Conservation (phyloP, 2,797 vertebrate genomes). For the Lepus oiostolus region DNA sequence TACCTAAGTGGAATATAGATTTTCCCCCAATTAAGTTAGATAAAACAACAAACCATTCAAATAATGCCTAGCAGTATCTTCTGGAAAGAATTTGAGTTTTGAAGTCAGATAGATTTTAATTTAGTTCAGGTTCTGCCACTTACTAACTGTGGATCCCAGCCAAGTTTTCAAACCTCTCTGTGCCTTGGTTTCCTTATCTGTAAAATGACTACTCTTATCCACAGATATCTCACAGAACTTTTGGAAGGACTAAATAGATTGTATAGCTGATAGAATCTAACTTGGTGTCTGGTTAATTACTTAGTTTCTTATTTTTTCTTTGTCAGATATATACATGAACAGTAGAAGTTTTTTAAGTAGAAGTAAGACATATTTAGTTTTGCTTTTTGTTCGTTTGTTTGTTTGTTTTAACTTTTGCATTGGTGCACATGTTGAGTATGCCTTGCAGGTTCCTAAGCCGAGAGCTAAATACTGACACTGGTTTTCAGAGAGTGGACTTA, state of each 20-base stretch:
- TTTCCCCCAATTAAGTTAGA: background rate
- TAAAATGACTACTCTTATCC: background rate
- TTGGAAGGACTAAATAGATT: background rate
- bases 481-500: background rate
- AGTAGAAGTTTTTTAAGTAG: background rate
- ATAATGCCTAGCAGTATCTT: background rate
- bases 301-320: background rate
- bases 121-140: background rate
- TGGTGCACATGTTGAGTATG: background rate
- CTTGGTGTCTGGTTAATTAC: background rate
- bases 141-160: background rate
- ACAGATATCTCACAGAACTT: background rate
- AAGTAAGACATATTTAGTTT: background rate
- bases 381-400: background rate
- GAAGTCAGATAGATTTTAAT: background rate
- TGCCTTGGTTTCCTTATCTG: background rate
- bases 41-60: background rate
- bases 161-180: background rate
- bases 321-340: background rate
- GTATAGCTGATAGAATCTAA: background rate
- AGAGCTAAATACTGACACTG: background rate
- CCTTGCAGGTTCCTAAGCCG: background rate
- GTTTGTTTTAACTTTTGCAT: background rate
- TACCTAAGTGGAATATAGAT: background rate
- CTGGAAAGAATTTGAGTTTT: background rate